phyloP scores from a whole-genome alignment of 2,113 vertebrate genomes.

The Beaufortia kweichowensis region DNA sequence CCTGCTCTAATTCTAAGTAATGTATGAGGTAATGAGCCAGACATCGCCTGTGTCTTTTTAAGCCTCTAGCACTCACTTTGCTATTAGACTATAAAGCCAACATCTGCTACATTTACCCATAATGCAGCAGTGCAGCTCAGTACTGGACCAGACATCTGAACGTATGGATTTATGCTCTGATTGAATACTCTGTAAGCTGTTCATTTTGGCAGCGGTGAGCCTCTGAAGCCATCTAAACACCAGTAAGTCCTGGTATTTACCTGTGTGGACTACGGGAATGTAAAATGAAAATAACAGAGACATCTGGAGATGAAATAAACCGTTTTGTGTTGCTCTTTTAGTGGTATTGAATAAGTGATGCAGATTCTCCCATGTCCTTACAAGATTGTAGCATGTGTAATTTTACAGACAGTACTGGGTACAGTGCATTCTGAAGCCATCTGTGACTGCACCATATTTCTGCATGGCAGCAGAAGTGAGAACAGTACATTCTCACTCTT shows the following conservation, averaged over 20 bases:
- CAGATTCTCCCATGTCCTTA: slow-evolving; percentile 36
- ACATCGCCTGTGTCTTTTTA: background rate
- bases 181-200: background rate
- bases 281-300: background rate
- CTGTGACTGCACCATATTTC: slow-evolving; percentile 2
- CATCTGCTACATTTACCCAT: slow-evolving; percentile 2
- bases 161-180: slow-evolving; percentile 15
- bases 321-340: slow-evolving; percentile 2
- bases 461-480: slow-evolving; percentile 33
- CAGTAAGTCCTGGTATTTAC: slow-evolving; percentile 1
- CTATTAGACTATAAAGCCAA: background rate
- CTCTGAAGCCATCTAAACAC: background rate
- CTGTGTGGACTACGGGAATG: background rate
- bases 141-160: background rate
- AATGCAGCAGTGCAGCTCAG: background rate
- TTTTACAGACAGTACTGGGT: slow-evolving; percentile 33
- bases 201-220: background rate
- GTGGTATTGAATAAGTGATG: slow-evolving; percentile 20
- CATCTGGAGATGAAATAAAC: slow-evolving; percentile 17
- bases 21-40: slow-evolving; percentile 9
- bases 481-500: slow-evolving; percentile 36
- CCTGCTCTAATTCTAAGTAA: slow-evolving; percentile 16
- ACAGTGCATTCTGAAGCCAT: slow-evolving; percentile 30
- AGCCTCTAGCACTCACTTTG: background rate
- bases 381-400: slow-evolving; percentile 33